Base-by-base conservation (phyloP, 2,113 vertebrate species). In the Puffinus mauretanicus region DNA sequence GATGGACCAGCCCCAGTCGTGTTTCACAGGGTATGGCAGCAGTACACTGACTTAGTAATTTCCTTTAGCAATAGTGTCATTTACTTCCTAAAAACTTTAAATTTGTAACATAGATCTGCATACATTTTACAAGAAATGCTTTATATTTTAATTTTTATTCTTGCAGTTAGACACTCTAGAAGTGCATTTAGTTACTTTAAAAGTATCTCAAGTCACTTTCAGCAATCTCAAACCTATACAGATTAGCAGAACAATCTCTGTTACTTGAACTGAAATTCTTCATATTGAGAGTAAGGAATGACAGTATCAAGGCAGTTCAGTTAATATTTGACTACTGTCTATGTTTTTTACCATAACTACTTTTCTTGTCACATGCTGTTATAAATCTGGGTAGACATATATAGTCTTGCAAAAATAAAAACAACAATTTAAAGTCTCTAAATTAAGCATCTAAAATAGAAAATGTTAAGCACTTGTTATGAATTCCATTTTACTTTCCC, bases 261-360 rank as follows among this genome's bases (percentile, higher is more conserved):
- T 87, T 93, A 62, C 70, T 95, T 58, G 29, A 88, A 76, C 52
- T 91, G 85, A 86, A 96, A 57, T 64, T 46, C 51, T 96, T 91
- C 82, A 34, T 83, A 71, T 54, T 73, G 25, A 82, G 69, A 54
- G 21, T 75, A 54, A 52, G 22, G 44, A 79, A 69, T 72, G 27
- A 51, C 16, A 42, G 44, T 62, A 82, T 93, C 93, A 86, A 91
- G 44, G 57, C 57, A 34, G 10, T 88, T 91, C 38, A 64, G 61
- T 92, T 83, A 49, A 80, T 80, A 61, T 19, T 34, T 70, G 61
- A 93, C 71, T 96, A 94, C 81, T 90, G 57, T 86, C 55, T 92
- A 1, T 40, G 11, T 2, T 46, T 49, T 96, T 96, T 92, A 73
- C 32, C 1, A 0, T 42, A 9, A 21, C 26, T 86, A 27, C 61